Percentiles rank a stretch among this genome's conserved stretches.
Evolutionary conservation across 2,888 invertebrate species (phyloP).

Genomic region (Sepioteuthis lessoniana): DNA sequence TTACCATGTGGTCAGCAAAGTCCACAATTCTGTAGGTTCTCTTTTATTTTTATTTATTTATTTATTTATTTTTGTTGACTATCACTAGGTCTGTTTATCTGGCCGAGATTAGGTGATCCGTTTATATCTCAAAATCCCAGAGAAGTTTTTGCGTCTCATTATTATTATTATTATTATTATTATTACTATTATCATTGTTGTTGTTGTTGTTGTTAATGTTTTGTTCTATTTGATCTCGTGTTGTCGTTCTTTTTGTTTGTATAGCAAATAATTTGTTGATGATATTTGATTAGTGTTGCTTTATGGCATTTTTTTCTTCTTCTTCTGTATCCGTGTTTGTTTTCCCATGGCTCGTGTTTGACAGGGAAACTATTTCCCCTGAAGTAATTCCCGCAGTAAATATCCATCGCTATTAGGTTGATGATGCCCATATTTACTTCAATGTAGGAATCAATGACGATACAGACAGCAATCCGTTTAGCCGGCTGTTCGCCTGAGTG

Average conservation of each 20-base stretch:
- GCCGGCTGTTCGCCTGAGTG: neutral
- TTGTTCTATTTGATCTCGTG: neutral
- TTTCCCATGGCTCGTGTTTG: neutral
- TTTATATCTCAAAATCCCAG: too few species aligned
- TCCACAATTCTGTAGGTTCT: too few species aligned
- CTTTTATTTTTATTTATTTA: too few species aligned
- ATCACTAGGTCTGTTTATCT: too few species aligned
- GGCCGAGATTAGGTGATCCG: too few species aligned
- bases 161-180: neutral
- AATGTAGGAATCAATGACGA: neutral
- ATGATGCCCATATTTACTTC: neutral
- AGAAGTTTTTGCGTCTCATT: too few species aligned
- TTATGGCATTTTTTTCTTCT: too few species aligned
- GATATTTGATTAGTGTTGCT: neutral
- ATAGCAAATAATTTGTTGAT: neutral
- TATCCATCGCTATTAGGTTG: neutral
- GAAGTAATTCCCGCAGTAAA: neutral
- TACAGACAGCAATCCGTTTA: neutral
- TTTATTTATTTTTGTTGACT: too few species aligned
- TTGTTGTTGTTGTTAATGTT: too few species aligned
- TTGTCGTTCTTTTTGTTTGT: neutral
- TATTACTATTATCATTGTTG: neutral
- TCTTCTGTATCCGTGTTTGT: neutral
- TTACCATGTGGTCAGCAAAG: too few species aligned
- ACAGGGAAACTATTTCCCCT: slow-evolving; percentile 18